Base-by-base conservation (phyloP, 2,113 vertebrate species). In the Megaceryle torquata region DNA sequence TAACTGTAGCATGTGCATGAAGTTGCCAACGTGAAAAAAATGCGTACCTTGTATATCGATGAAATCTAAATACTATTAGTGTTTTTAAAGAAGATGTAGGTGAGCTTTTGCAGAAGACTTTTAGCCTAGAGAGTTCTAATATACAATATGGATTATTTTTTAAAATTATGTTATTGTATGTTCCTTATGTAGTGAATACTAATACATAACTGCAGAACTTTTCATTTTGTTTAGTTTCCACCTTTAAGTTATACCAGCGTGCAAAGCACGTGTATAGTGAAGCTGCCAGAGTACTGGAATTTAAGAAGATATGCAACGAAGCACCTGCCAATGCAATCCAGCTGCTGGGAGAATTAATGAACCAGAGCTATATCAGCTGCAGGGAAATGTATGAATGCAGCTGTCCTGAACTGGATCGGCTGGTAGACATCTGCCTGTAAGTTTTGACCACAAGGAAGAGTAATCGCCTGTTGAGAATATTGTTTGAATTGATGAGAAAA, bases 381-480 rank as follows among this genome's bases (percentile, higher is more conserved):
- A 98, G 97, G 95, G 99, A 99, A 95, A 96, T 99, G 96, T 99
- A 99, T 2, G 99, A 99, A 84, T 99, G 99, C 98, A 99, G 99
- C 98, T 99, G 99, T 96, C 96, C 98, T 8, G 99, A 99, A 82
- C 98, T 99, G 97, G 99, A 99, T 97, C 98, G 98, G 82, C 98
- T 99, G 97, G 99, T 99, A 92, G 97, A 99, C 97, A 98, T 98
- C 97, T 99, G 99, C 94, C 98, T 98, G 99, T 99, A 98, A 99
- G 99, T 98, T 85, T 5, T 91, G 96, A 95, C 92, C 95, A 89
- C 96, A 92, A 50, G 67, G 70, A 94, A 91, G 75, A 90, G 54
- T 37, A 68, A 93, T 74, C 2, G 25, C 10, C 57, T 78, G 41
- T 86, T 70, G 64, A 89, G 87, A 92, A 91, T 83, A 57, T 60